Evolutionary conservation across 2,888 invertebrate genomes (phyloP).

Genomic region (Drosophila prostipennis): DNA sequence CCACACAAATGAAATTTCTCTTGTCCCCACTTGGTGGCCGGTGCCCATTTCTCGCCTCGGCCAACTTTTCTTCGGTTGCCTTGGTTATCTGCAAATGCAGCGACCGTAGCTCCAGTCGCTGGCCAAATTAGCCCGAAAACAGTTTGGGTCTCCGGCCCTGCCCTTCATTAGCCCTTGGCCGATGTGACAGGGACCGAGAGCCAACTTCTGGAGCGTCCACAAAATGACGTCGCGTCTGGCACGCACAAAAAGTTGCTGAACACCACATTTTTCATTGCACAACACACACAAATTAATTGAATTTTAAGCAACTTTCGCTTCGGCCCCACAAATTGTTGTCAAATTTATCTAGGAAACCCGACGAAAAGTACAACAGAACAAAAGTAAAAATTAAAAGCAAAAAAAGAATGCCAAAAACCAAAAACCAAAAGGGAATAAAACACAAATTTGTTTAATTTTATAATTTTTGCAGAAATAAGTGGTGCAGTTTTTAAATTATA

Average conservation of each 20-base stretch:
- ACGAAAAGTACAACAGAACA: conserved; percentile 21
- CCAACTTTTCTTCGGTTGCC: conserved; percentile 68
- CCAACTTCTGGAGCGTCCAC: conserved; percentile 9
- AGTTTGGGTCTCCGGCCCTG: conserved; percentile 22
- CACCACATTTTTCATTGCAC: conserved; percentile 66
- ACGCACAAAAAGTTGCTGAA: conserved; percentile 66
- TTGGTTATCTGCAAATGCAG: conserved; percentile 61
- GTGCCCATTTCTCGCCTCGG: conserved; percentile 12
- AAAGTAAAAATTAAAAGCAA: not conserved
- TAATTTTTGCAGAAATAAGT: not conserved
- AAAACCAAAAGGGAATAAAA: conserved; percentile 3
- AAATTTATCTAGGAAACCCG: conserved; percentile 60
- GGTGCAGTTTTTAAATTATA: too few species aligned
- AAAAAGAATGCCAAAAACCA: conserved; percentile 3
- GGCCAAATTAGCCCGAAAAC: conserved; percentile 69
- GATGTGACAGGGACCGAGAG: conserved; percentile 26
- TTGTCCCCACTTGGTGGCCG: conserved; percentile 15
- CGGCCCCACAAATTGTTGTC: conserved; percentile 55
- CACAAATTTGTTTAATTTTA: not conserved
- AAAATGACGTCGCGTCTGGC: conserved; percentile 42
- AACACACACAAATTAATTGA: conserved; percentile 72
- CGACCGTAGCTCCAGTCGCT: conserved; percentile 39
- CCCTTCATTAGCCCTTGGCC: conserved; percentile 15
- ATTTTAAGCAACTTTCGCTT: conserved; percentile 71
- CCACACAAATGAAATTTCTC: conserved; percentile 58